Evolutionary conservation across 1,140 invertebrate species (phyloP).

Genomic region (Pygmarrhopalites habei): DNA sequence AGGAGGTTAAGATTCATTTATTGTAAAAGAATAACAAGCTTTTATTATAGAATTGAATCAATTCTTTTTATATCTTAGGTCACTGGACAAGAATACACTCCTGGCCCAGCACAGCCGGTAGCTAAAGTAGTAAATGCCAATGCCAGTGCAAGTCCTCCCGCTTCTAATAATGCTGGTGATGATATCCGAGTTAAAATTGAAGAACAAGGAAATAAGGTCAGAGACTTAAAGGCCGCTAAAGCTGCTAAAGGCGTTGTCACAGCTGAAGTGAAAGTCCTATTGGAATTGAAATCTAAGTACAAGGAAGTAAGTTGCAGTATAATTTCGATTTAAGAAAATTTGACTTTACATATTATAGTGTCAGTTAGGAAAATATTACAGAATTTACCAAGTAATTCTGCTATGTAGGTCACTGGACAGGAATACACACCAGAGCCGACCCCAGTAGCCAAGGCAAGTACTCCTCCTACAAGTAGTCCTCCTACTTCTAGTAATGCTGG

Average conservation of each 20-base stretch:
- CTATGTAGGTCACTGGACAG: conserved; percentile 1
- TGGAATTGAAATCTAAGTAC: conserved; percentile 69
- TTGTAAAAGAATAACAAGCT: no score
- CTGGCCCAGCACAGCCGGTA: not conserved
- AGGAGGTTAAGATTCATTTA: no score
- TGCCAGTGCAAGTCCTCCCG: no score
- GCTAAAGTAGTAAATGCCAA: not conserved
- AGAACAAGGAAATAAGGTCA: no score
- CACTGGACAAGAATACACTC: not conserved
- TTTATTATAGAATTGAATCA: no score
- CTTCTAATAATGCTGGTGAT: no score
- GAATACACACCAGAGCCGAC: not conserved
- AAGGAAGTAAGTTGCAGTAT: conserved; percentile 60
- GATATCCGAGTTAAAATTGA: no score
- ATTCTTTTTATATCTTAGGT: no score
- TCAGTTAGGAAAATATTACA: not conserved
- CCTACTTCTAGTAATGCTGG: no score
- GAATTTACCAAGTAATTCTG: not conserved
- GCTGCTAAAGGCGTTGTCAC: conserved; percentile 56
- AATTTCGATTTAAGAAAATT: not conserved
- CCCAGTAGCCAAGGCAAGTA: not conserved
- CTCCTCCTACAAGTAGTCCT: not conserved
- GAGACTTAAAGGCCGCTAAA: no score
- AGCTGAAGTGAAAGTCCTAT: conserved; percentile 62
- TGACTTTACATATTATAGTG: not conserved